These are phyloP conservation scores for Drosophila repleta DNA, from an alignment of 1,140 invertebrate species.

Conservation along the genomic window DNA sequence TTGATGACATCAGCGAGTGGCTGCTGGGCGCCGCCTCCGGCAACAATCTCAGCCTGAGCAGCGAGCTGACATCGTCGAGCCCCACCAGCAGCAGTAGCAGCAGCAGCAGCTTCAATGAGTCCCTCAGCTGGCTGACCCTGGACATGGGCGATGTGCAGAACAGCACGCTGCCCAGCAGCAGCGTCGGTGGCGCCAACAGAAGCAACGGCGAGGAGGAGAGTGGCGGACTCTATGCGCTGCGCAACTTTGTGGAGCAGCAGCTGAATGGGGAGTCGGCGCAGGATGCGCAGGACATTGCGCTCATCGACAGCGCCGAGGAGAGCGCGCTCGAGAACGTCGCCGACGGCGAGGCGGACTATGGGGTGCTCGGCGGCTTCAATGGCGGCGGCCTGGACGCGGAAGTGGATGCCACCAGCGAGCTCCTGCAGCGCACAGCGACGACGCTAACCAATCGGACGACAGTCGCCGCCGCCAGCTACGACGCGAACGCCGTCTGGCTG, in stretches of 20 bases:
- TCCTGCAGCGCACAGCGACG: slow-evolving; percentile 58
- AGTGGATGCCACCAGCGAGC: slow-evolving; percentile 35
- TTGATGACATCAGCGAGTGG: slow-evolving; percentile 74
- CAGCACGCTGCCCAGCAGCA: slow-evolving; percentile 36
- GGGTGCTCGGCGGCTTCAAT: slow-evolving; percentile 59
- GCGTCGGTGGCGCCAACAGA: slow-evolving; percentile 3
- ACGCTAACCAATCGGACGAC: slow-evolving; percentile 46
- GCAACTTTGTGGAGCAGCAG: slow-evolving; percentile 70
- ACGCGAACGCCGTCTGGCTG: slow-evolving; percentile 35
- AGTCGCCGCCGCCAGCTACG: slow-evolving; percentile 19
- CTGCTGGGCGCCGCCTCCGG: slow-evolving; percentile 49
- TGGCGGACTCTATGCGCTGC: slow-evolving; percentile 49
- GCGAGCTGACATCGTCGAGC: slow-evolving; percentile 4
- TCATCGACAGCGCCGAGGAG: slow-evolving; percentile 80
- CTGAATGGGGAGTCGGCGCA: slow-evolving; percentile 44
- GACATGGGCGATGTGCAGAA: slow-evolving; percentile 55
- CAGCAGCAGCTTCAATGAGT: slow-evolving; percentile 42
- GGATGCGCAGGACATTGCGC: slow-evolving; percentile 62
- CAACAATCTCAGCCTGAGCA: slow-evolving; percentile 28
- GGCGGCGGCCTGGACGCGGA: slow-evolving; percentile 28
- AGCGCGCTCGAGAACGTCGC: slow-evolving; percentile 64
- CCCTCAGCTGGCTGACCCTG: slow-evolving; percentile 60
- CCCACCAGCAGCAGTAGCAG: slow-evolving; percentile 13
- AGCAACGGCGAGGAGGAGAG: slow-evolving; percentile 7
- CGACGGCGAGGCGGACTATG: slow-evolving; percentile 72